A percentile compares a stretch with the other conserved stretches of the same genome.
phyloP scores from a whole-genome alignment of 2,113 vertebrate species.

The Oceanites oceanicus region DNA sequence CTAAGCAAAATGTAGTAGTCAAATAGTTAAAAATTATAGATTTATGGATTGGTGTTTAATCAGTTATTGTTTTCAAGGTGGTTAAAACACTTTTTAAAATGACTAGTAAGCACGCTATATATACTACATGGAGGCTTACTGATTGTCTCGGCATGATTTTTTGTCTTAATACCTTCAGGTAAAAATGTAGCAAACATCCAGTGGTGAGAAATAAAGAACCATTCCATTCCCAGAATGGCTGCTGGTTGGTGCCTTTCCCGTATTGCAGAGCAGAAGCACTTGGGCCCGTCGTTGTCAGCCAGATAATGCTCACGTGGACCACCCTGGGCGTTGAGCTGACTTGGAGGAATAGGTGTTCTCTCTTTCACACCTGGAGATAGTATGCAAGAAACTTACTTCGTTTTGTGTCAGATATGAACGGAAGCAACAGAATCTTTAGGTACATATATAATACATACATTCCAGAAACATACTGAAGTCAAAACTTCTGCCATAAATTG shows the following conservation, averaged over 20 bases:
- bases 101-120: slow-evolving; percentile 75
- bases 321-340: not conserved
- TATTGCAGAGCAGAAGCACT: not conserved
- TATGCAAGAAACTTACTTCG: not conserved
- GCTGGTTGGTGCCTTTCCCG: not conserved
- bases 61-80: not conserved
- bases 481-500: not conserved
- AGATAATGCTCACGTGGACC: not conserved
- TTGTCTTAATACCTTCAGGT: slow-evolving; percentile 86
- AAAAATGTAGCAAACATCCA: slow-evolving; percentile 79
- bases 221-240: slow-evolving; percentile 33
- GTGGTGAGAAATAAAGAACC: slow-evolving; percentile 82
- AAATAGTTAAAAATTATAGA: not conserved
- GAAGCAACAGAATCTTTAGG: not conserved
- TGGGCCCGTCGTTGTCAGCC: not conserved
- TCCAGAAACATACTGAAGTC: not conserved
- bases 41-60: not conserved
- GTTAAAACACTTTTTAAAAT: slow-evolving; percentile 50
- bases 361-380: not conserved
- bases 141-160: slow-evolving; percentile 81
- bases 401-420: not conserved
- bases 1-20: not conserved
- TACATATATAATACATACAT: not conserved
- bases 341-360: not conserved
- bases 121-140: slow-evolving; percentile 73